Evolutionary conservation across 2,113 vertebrate genomes (phyloP), one percentile per base, ranked within the genome.

Genomic region (Rynchops niger): DNA sequence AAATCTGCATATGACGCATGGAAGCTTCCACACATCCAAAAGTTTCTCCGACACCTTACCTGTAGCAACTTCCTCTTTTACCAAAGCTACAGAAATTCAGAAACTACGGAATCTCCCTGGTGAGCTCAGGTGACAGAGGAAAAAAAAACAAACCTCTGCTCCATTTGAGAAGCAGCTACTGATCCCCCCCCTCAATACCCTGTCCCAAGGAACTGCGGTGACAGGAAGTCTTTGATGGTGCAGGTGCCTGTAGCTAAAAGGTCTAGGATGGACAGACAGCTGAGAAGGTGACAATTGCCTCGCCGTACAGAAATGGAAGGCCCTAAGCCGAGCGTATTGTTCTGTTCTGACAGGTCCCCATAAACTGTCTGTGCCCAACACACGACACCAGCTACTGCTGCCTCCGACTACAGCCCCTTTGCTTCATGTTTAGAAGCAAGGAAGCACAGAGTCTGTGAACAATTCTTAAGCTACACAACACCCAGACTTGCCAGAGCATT

Each of bases 361-460:
- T 7, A 11, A 82, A 21, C 12, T 6, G 16, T 11, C 59, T 10
- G 43, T 23, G 69, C n/a, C 65, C 43, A n/a, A 81, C 27, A 8
- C 3, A 16, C 1, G 3, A 34, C 55, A 40, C 8, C 61, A 21
- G 73, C 25, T n/a, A 40, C 88, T 43, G 50, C 58, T 32, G 66
- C 34, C 40, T 43, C 71, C 4, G 0, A 17, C 71, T 15, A 16
- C 0, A n/a, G 43, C 55, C 47, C 65, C 65, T 38, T 0, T 32
- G 73, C 65, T 82, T 40, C 59, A 5, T 0, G 2, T 7, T 22
- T 5, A 61, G 79, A 61, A 52, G 52, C 18, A 5, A 50, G 21
- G 62, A 20, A 52, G 27, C 49, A 43, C 6, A 1, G 21, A 53
- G n/a, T 9, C 42, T 59, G 61, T 1, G 16, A 66, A 32, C 52